A percentile compares a stretch with the other conserved stretches of the same genome.
Evolutionary conservation across 2,797 vertebrate species (phyloP).

Genomic region (Chelidonichthys spinosus): DNA sequence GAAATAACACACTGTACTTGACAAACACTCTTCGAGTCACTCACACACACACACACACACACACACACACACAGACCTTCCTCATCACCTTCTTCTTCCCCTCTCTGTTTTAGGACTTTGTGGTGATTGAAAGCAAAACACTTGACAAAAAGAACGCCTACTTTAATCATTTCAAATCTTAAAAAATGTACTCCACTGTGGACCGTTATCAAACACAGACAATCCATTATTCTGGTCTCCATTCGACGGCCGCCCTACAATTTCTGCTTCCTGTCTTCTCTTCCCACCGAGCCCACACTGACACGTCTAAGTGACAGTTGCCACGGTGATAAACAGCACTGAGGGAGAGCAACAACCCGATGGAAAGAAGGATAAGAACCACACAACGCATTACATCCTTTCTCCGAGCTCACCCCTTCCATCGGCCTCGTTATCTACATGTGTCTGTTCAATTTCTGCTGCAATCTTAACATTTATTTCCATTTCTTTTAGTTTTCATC

Average conservation of each 20-base stretch:
- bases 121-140: constrained; percentile 8
- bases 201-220: constrained; percentile 37
- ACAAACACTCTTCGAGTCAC: neutral
- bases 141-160: constrained; percentile 20
- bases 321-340: constrained; percentile 71
- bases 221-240: constrained; percentile 40
- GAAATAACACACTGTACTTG: constrained; percentile 30
- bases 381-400: constrained; percentile 34
- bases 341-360: constrained; percentile 63
- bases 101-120: neutral
- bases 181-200: constrained; percentile 29
- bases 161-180: constrained; percentile 34
- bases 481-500: neutral
- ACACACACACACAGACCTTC: constrained; percentile 1
- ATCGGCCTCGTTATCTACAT: constrained; percentile 33
- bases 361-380: constrained; percentile 34
- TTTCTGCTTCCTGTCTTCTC: constrained; percentile 65
- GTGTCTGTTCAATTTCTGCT: constrained; percentile 20
- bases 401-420: constrained; percentile 16
- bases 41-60: neutral
- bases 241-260: constrained; percentile 45
- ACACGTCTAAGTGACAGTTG: constrained; percentile 74
- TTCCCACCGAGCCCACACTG: constrained; percentile 66
- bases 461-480: constrained; percentile 12
- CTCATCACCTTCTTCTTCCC: neutral